A percentile compares a stretch with the other conserved stretches of the same genome.
phyloP scores from a whole-genome alignment of 2,113 vertebrate species.

The Forbesichthys agassizii region DNA sequence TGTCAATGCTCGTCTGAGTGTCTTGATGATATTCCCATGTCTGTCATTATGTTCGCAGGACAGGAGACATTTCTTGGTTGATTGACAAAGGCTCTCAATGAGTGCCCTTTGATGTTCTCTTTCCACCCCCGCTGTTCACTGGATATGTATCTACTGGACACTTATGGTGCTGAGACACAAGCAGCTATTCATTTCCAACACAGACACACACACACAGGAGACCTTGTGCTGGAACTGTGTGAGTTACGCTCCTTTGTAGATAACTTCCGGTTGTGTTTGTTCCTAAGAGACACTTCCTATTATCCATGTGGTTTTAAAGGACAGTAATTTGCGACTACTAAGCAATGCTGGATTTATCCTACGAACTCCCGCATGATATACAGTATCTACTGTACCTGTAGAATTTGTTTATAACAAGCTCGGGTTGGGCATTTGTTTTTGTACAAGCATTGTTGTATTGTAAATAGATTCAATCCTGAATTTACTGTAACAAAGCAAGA shows the following conservation, averaged over 20 bases:
- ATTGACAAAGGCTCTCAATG: conserved; percentile 79
- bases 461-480: conserved; percentile 73
- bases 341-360: conserved; percentile 57
- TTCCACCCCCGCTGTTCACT: conserved; percentile 23
- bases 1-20: neutral
- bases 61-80: conserved; percentile 82
- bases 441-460: conserved; percentile 72
- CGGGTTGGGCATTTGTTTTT: conserved; percentile 65
- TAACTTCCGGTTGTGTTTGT: conserved; percentile 29
- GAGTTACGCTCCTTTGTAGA: conserved; percentile 24
- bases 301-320: conserved; percentile 17
- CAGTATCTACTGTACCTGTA: conserved; percentile 62
- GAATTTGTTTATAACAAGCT: conserved; percentile 71
- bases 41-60: conserved; percentile 57
- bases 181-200: conserved; percentile 50
- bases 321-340: conserved; percentile 33
- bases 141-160: conserved; percentile 40
- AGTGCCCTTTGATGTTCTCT: conserved; percentile 37
- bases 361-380: conserved; percentile 61
- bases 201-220: neutral
- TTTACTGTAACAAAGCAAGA: conserved; percentile 64
- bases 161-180: conserved; percentile 68
- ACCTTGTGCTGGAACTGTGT: conserved; percentile 12
- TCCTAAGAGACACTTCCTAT: conserved; percentile 42
- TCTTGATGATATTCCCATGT: conserved; percentile 8